Evolutionary conservation across 2,888 invertebrate species (phyloP).

Genomic region (Troilus luridus): DNA sequence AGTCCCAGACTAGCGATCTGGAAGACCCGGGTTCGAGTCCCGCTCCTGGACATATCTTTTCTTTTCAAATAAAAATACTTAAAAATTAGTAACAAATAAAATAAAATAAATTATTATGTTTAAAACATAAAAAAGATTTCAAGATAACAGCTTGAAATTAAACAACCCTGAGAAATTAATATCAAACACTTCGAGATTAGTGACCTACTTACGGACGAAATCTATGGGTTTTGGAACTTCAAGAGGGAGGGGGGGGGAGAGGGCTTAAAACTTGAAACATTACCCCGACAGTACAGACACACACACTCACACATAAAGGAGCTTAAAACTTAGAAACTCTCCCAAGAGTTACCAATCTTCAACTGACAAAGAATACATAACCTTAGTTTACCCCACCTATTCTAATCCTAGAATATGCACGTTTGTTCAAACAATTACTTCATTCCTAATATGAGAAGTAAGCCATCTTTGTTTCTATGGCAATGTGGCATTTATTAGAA

Average conservation of each 20-base stretch:
- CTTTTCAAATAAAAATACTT: too few species aligned
- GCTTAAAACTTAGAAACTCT: slow-evolving; percentile 25
- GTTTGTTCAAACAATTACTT: background rate
- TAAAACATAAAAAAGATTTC: background rate
- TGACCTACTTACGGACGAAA: slow-evolving; percentile 13
- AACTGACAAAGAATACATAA: slow-evolving; percentile 32
- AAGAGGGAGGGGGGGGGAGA: background rate
- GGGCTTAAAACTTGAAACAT: slow-evolving; percentile 42
- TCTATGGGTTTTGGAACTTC: background rate
- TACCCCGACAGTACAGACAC: background rate
- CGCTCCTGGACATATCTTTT: too few species aligned
- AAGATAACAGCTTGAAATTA: background rate
- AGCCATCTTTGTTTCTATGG: too few species aligned
- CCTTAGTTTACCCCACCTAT: background rate
- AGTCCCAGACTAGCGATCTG: too few species aligned
- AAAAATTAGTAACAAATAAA: too few species aligned
- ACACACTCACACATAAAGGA: background rate
- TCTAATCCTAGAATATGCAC: slow-evolving; percentile 9
- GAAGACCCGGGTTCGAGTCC: too few species aligned
- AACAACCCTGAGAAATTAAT: background rate
- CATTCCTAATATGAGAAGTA: background rate
- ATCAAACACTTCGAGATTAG: background rate
- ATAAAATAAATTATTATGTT: too few species aligned
- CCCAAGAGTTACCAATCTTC: background rate
- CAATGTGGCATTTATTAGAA: too few species aligned